Percentiles rank a stretch among this genome's conserved stretches.
phyloP scores from a whole-genome alignment of 2,888 invertebrate species.

The Anaspis maculata region DNA sequence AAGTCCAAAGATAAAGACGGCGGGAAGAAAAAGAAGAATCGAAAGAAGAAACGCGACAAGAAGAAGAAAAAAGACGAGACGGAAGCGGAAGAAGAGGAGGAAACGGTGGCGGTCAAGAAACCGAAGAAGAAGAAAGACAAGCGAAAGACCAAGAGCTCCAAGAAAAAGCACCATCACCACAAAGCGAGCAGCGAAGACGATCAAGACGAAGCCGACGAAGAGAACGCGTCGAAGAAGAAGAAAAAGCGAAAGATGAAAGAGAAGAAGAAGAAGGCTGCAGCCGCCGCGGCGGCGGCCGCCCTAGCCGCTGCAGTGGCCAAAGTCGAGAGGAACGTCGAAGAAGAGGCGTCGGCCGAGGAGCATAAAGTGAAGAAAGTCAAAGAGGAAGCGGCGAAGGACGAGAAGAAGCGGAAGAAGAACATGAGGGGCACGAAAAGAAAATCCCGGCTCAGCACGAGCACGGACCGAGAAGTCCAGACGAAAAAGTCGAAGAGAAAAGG shows the following conservation, averaged over 20 bases:
- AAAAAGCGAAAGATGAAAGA: conserved; percentile 4
- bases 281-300: too few species aligned
- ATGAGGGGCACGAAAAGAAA: conserved; percentile 3
- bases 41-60: conserved; percentile 6
- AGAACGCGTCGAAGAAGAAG: conserved; percentile 1
- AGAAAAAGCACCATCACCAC: too few species aligned
- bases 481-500: not conserved
- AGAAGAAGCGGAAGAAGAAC: conserved; percentile 7
- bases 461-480: conserved; percentile 6
- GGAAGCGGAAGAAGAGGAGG: conserved; percentile 2
- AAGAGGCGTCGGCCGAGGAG: conserved; percentile 4
- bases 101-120: conserved; percentile 1
- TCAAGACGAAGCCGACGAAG: too few species aligned
- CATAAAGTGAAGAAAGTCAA: conserved; percentile 8
- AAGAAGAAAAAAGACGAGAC: conserved; percentile 3
- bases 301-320: too few species aligned
- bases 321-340: conserved; percentile 3
- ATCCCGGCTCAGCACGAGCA: too few species aligned
- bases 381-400: conserved; percentile 9
- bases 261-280: conserved; percentile 10
- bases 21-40: conserved; percentile 7
- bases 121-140: conserved; percentile 1
- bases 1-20: conserved; percentile 4
- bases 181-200: too few species aligned
- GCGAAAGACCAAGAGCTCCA: not conserved